Evolutionary conservation across 2,888 invertebrate species (phyloP).

Genomic region (Dryomyza anilis): DNA sequence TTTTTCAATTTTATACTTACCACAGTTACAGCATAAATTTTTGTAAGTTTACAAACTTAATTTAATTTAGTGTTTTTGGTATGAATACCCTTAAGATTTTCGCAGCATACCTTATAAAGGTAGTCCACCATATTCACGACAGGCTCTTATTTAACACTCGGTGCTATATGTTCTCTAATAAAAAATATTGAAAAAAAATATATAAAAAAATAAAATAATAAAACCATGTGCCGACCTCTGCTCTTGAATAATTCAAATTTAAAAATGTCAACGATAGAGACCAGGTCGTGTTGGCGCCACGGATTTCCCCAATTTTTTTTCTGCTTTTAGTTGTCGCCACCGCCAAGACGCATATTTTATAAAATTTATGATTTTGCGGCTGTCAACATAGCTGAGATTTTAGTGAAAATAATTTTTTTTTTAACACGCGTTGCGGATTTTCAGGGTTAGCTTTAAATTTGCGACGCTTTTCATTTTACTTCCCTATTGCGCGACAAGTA

Average conservation of each 20-base stretch:
- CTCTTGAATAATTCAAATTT: conserved; percentile 34
- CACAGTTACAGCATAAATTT: too few species aligned
- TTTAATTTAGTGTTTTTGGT: conserved; percentile 18
- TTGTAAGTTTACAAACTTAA: conserved; percentile 9
- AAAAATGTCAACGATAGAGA: conserved; percentile 23
- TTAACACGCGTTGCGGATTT: not conserved
- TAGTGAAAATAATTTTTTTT: conserved; percentile 23
- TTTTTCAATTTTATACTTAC: too few species aligned
- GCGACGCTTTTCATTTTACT: not conserved
- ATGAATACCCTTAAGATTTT: too few species aligned
- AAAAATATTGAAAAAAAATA: too few species aligned
- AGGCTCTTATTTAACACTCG: too few species aligned
- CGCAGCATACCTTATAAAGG: too few species aligned
- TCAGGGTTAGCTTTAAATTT: not conserved
- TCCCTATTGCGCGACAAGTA: too few species aligned
- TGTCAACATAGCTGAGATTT: conserved; percentile 23
- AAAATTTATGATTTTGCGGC: conserved; percentile 32
- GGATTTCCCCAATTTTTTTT: not conserved
- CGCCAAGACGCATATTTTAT: conserved; percentile 19
- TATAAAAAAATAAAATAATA: too few species aligned
- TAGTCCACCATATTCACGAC: too few species aligned
- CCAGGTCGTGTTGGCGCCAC: too few species aligned
- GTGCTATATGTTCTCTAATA: too few species aligned
- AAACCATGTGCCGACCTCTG: conserved; percentile 10
- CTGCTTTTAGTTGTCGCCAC: not conserved